phyloP scores from a whole-genome alignment of 2,888 invertebrate genomes.

The Gonocerus acuteangulatus region DNA sequence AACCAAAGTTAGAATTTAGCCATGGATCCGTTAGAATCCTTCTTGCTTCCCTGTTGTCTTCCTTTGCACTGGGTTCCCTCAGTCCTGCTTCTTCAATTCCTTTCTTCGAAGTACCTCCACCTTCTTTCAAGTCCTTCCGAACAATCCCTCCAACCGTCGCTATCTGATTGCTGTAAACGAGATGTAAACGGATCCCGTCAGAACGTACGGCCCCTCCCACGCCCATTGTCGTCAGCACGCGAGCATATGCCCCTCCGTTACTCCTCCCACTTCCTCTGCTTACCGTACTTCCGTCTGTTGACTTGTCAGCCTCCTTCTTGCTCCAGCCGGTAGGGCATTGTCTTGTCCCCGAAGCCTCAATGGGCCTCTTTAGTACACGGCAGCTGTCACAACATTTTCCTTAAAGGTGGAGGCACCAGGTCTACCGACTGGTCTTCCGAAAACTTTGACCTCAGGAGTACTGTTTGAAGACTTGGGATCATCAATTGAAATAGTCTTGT shows the following conservation, averaged over 20 bases:
- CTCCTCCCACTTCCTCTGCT: conserved; percentile 17
- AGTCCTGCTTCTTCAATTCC: no score
- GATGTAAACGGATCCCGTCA: background rate
- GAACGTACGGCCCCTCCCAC: no score
- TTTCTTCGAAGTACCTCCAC: no score
- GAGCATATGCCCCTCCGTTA: conserved; percentile 20
- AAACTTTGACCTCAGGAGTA: no score
- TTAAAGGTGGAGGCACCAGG: background rate
- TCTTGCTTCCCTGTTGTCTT: no score
- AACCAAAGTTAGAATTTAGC: no score
- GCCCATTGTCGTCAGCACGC: conserved; percentile 10
- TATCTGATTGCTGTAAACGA: background rate
- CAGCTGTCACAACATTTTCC: conserved; percentile 1
- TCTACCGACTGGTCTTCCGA: no score
- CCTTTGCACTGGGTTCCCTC: no score
- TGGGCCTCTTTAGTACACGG: background rate
- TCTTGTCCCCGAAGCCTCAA: background rate
- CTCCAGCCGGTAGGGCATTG: background rate
- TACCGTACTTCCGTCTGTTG: conserved; percentile 7
- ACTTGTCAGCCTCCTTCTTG: background rate
- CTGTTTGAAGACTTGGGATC: no score
- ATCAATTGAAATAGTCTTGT: no score
- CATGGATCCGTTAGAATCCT: no score
- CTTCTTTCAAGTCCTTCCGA: no score
- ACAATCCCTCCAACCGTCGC: background rate